Evolutionary conservation across 2,888 invertebrate genomes (phyloP), one percentile per base, ranked within the genome.

Genomic region (Sphinx pinastri): DNA sequence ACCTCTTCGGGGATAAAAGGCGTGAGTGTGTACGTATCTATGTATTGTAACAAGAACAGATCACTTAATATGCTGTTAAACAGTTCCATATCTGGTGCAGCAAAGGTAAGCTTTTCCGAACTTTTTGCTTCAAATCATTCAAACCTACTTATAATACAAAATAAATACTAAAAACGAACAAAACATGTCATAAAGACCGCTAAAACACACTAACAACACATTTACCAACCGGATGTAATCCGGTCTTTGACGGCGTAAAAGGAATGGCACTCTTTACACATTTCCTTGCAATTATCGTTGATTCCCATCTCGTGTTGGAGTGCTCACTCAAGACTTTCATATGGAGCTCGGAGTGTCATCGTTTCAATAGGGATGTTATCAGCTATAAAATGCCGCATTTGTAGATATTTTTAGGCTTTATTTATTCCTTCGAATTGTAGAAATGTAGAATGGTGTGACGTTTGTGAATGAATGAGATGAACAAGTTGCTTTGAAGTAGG

Each of bases 361-460:
- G 75, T 70, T 69, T 82, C 84, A 84, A 85, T 69, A 69, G 54
- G 47, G 78, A 84, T 84, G 82, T 81, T 82, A 78, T 81, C 85
- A 79, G 72, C 75, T 71, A 75, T 66, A 75, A 81, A 76, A 75
- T 77, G 77, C 79, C 72, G 75, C 71, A 71, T 72, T 75, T 75
- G 73, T 74, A 72, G 76, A 72, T 75, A 74, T 76, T 73, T 77
- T 77, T 71, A 71, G 74, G 75, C 6, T 57, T 57, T 69, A 76
- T 79, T 81, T 84, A 84, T 83, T 80, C 80, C 78, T 80, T 81
- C 78, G 75, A 75, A 77, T 77, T 55, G 19, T 19, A 55, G 19
- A 19, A 55, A 55, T 55, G n/a, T n/a, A n/a, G n/a, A n/a, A n/a
- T n/a, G n/a, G n/a, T n/a, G n/a, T n/a, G n/a, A n/a, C n/a, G n/a